Evolutionary conservation across 2,797 vertebrate species (phyloP), one percentile per base, ranked within the genome.

Genomic region (Chiropotes sagulatus): DNA sequence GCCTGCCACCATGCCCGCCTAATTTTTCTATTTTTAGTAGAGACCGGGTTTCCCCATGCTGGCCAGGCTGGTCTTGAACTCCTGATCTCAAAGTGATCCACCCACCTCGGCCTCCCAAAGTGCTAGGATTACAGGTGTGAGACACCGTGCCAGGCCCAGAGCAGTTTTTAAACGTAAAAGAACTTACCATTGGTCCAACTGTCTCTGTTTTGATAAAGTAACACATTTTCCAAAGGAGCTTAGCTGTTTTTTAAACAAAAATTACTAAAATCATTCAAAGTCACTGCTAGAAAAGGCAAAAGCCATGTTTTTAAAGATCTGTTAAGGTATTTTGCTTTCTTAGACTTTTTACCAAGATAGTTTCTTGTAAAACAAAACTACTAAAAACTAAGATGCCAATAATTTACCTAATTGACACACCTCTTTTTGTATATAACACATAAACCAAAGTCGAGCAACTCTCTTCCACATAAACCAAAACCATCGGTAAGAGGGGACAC

Each of bases 281-380:
- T 83, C 30, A 39, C 41, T 83, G n/a, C 58, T 52, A 72, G 44
- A 94, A 97, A 93, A 84, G 9, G 85, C 28, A 64, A 82, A 78
- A 70, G 48, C 3, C 64, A 19, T 33, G 6, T 11, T 17, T 93
- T 91, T 90, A 90, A 72, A 67, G 30, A 57, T 78, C 15, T 85
- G 10, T 52, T 88, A 20, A n/a, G 8, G 33, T 52, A 24, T 24
- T 76, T 88, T 87, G 57, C 39, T 96, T 81, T 89, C 88, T 57
- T 90, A 28, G 2, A 14, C 83, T 94, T 93, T 79, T 93, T 79
- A 61, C 41, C 50, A 93, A 28, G 6, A 30, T 33, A 46, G 11
- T 91, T 94, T 90, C 87, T 82, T 82, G 20, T 81, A 80, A 84
- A 89, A 36, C 13, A 50, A 84, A 90, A 89, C n/a, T 28, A 28